Evolutionary conservation across 2,797 vertebrate genomes (phyloP).

Genomic region (Xenops minutus): DNA sequence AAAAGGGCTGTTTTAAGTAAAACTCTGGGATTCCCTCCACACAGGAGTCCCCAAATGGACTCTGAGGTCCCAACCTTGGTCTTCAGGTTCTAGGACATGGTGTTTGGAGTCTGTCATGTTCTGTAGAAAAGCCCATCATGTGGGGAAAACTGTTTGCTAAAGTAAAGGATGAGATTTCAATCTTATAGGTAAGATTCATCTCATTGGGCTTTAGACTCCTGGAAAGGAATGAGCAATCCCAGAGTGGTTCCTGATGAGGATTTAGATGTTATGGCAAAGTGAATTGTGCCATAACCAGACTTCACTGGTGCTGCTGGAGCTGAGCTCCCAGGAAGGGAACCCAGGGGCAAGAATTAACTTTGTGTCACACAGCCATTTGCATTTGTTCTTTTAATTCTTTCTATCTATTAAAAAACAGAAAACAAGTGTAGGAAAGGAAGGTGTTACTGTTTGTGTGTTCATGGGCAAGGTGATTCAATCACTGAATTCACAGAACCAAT

Average conservation of each 20-base stretch:
- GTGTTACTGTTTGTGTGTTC: neutral
- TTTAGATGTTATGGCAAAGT: neutral
- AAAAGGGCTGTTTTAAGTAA: neutral
- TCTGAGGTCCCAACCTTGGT: neutral
- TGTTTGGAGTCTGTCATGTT: rapidly evolving
- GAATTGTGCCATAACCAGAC: neutral
- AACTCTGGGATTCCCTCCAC: neutral
- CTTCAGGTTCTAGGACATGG: rapidly evolving
- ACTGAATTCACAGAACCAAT: neutral
- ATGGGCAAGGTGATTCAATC: rapidly evolving
- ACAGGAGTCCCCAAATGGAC: neutral
- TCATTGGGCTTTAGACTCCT: neutral
- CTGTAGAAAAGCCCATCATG: neutral
- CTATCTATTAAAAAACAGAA: neutral
- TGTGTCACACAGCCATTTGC: neutral
- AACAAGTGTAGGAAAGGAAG: neutral
- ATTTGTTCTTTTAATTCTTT: neutral
- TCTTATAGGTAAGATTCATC: neutral
- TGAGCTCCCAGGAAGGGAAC: neutral
- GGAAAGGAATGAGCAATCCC: neutral
- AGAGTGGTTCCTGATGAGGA: neutral
- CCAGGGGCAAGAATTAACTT: neutral
- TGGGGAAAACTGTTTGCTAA: neutral
- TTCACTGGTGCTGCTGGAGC: neutral
- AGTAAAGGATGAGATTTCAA: neutral